Conservation (phyloP, 1,140 invertebrate genomes). For the Lerema accius region DNA sequence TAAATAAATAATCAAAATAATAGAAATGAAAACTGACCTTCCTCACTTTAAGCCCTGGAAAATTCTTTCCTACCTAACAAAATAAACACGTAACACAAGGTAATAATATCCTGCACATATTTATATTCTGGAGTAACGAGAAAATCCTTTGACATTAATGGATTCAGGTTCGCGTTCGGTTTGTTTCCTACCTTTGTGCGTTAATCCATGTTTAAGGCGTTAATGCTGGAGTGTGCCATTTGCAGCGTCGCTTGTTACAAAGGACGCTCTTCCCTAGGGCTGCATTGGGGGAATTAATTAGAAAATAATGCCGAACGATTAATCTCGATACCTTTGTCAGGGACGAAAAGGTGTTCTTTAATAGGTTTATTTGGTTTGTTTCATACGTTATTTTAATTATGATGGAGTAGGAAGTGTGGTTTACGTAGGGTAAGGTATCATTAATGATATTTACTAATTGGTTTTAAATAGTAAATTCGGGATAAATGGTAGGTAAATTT, state of each 20-base stretch:
- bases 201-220: conserved; percentile 46
- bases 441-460: too few species aligned
- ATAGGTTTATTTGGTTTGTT: not conserved
- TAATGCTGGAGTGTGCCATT: conserved; percentile 56
- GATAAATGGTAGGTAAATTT: too few species aligned
- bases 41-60: too few species aligned
- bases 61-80: too few species aligned
- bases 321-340: conserved; percentile 65
- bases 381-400: not conserved
- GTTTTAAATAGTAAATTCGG: too few species aligned
- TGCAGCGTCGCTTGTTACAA: conserved; percentile 53
- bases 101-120: not conserved
- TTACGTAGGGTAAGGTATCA: too few species aligned
- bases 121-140: not conserved
- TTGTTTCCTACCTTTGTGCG: conserved; percentile 38
- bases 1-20: too few species aligned
- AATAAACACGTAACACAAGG: too few species aligned
- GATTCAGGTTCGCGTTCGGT: conserved; percentile 10
- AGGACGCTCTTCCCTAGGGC: conserved; percentile 47
- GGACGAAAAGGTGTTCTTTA: conserved; percentile 26
- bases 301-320: conserved; percentile 78
- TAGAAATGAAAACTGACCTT: too few species aligned
- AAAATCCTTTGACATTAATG: conserved; percentile 24
- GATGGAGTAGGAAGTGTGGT: too few species aligned
- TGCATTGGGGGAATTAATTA: conserved; percentile 71